Evolutionary conservation across 2,888 invertebrate genomes (phyloP), one percentile per base, ranked within the genome.

Genomic region (Sphaerophoria taeniata): DNA sequence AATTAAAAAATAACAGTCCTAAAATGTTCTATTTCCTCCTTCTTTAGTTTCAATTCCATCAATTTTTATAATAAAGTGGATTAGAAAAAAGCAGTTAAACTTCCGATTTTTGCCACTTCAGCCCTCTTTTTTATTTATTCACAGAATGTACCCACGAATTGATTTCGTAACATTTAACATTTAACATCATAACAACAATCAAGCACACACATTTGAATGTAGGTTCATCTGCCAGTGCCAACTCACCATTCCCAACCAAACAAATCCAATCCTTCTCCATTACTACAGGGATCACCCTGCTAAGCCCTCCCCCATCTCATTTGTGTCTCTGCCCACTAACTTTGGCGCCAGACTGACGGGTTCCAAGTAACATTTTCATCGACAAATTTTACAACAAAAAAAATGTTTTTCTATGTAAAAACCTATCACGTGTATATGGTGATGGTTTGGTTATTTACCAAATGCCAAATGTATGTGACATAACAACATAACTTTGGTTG

Each of bases 331-430:
- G 2, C 24, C 24, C 24, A n/a, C 3, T 49, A 34, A 5, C 34
- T 14, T 43, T 80, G 84, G 84, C 84, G 84, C 84, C 84, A 85
- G 84, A 79, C 84, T 36, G 84, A 39, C 76, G 76, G 80, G 80
- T 75, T 78, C 84, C 75, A 72, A 39, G 9, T 49, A 65, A 49
- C 36, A 53, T 75, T 72, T 78, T 75, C 31, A 60, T 45, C 79
- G 70, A 73, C 70, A 75, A 60, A 75, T 75, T 79, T 75, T 75
- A 79, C 84, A 43, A 49, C 74, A 75, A 71, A 14, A 34, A 51
- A 43, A 43, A 24, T 24, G 24, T 24, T 24, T 24, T 63, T 56
- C 63, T 61, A 61, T 76, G 55, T 53, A 49, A 69, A 24, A 65
- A 65, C 65, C 65, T 36, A 65, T 65, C 47, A 65, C 65, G 45